Base-by-base conservation (phyloP, 2,113 vertebrate species). In the Neogale vison region DNA sequence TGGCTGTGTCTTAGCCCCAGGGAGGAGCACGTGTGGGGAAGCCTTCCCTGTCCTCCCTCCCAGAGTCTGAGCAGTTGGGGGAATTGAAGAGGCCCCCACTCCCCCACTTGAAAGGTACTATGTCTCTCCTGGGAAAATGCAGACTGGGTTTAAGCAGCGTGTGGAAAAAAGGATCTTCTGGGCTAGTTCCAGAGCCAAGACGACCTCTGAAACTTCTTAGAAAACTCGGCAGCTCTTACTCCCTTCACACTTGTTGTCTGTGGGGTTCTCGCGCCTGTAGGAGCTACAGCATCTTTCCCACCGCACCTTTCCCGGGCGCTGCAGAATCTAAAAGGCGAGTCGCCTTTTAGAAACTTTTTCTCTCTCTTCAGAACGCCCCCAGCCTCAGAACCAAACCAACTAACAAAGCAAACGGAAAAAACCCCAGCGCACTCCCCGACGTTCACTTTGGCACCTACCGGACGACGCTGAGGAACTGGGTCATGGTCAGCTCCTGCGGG, bases 401-500 rank as follows among this genome's bases (percentile, higher is more conserved):
- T 23, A 36, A n/a, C 11, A 47, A 76, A 31, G 5, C 63, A 31
- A 23, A 20, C 0, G 4, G 8, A 21, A 69, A 71, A 47, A 55
- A 26, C 21, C 21, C 61, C 39, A 20, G 50, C 52, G 45, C n/a
- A 13, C 4, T 23, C 18, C 20, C 11, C 1, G 42, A 3, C 4
- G 0, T 7, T 31, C 9, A 1, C 13, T 45, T 10, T 0, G 0
- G 23, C 1, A 90, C 98, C 55, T 88, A 99, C 99, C 99, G 99
- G 98, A 99, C 99, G 96, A 99, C 98, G 88, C 99, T 99, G 88
- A 99, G 98, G 69, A 99, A 99, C 98, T 99, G 99, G 0, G 98
- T 99, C 99, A 99, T 99, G 76, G 99, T 99, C 98, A 99, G 99
- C 71, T 99, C 99, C 67, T 99, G 99, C 0, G 99, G 99, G 42